Evolutionary conservation across 2,888 invertebrate species (phyloP), one percentile per base, ranked within the genome.

Genomic region (Eretmocerus hayati): DNA sequence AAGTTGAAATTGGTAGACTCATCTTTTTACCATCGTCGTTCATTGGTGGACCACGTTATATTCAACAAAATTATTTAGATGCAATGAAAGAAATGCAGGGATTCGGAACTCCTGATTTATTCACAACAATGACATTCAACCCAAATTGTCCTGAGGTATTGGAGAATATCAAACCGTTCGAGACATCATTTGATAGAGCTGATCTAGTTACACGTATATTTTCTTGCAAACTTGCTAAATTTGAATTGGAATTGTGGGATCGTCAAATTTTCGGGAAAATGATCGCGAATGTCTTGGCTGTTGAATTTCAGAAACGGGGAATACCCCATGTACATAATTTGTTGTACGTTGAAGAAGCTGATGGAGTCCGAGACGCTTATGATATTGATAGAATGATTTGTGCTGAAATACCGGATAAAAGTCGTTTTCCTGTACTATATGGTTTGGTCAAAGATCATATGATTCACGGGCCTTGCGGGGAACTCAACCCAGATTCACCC

Each of bases 381-480:
- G 8, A 33, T 33, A n/a, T 33, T 9, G 33, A 33, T n/a, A n/a
- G 15, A 9, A 8, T 33, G 5, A 33, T 33, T 9, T 33, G 33
- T 33, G 33, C 33, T 9, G 33, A 33, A 33, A 33, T 33, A n/a
- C 33, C 33, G 15, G 15, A 33, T 33, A n/a, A 33, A 9, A 33
- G 5, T 33, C 9, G 15, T 6, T 33, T n/a, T n/a, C 33, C 33
- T 9, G 5, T 9, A 9, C 15, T 33, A 33, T n/a, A 33, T n/a
- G 15, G 15, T 9, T n/a, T 33, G 5, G 37, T 36, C 9, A 35
- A 44, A 44, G n/a, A 37, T 16, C 35, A 13, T 37, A 44, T 44
- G 44, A 23, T 44, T 2, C 37, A 44, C 26, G 44, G 44, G 15
- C 37, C 44, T 4, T 44, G 44, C 18, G 44, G 44, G 2, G 13